Evolutionary conservation across 2,113 vertebrate species (phyloP).

Genomic region (Etheostoma cragini): DNA sequence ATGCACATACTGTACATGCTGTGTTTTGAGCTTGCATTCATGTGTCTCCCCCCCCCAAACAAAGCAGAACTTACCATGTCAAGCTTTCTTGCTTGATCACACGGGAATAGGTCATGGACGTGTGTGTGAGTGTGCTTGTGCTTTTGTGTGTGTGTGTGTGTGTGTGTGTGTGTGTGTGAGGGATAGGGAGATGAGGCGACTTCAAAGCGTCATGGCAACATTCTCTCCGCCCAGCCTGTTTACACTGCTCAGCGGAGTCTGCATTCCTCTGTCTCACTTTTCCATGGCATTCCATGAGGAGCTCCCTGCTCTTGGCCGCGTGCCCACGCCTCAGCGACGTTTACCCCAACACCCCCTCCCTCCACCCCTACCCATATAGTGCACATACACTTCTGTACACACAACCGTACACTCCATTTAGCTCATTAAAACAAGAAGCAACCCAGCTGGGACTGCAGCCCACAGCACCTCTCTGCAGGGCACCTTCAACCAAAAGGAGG

Average conservation of each 20-base stretch:
- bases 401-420: constrained; percentile 51
- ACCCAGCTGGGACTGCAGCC: constrained; percentile 31
- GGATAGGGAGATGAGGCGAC: constrained; percentile 65
- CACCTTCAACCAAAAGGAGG: constrained; percentile 6
- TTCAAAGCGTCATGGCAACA: constrained; percentile 82
- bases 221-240: constrained; percentile 82
- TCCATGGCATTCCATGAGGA: constrained; percentile 83
- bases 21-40: constrained; percentile 5
- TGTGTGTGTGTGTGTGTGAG: constrained; percentile 40
- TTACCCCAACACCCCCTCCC: constrained; percentile 28
- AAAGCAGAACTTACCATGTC: background rate
- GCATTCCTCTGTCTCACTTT: constrained; percentile 87
- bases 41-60: background rate
- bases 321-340: constrained; percentile 69
- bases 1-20: constrained; percentile 11
- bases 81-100: constrained; percentile 34
- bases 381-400: constrained; percentile 51
- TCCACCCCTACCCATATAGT: constrained; percentile 27
- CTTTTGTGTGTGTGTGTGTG: constrained; percentile 45
- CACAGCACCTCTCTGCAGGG: constrained; percentile 13
- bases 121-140: constrained; percentile 27
- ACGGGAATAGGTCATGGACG: constrained; percentile 23
- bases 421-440: constrained; percentile 53
- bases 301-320: constrained; percentile 75
- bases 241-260: constrained; percentile 84